Base-by-base conservation (phyloP, 2,113 vertebrate genomes). In the Actenoides hombroni region DNA sequence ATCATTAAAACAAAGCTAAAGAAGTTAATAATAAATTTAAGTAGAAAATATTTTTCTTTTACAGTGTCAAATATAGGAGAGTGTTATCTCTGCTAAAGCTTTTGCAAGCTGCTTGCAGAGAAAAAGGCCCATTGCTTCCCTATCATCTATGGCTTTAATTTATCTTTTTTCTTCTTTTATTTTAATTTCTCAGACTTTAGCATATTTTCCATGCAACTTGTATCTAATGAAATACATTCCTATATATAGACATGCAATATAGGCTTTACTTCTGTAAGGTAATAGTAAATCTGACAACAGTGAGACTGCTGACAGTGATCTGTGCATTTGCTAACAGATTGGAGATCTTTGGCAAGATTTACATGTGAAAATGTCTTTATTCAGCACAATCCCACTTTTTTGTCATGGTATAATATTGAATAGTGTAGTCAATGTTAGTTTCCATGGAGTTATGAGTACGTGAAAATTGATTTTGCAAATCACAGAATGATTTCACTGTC, bases 171-270 rank as follows among this genome's bases (percentile, higher is more conserved):
- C 3, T 29, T 71, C 67, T 53, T 35, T 56, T 25, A 8, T 67
- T 77, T 23, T 24, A 26, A 79, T 31, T 83, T 40, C 26, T 89
- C 7, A 26, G 33, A 10, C 12, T 81, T 91, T 59, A 33, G 18
- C 1, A 0, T 76, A 3, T 90, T 71, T 91, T 88, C 33, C 1
- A 2, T 57, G 33, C 10, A 10, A 40, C 14, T 78, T 15, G 1
- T 77, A 6, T 77, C 46, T 84, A 13, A 24, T 31, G 42, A 57
- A 67, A 59, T 49, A 28, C 2, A 6, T 82, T 85, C 23, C 13
- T 37, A 1, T 49, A 11, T 39, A 11, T 13, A 17, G 2, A 37
- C 3, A 16, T 0, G 0, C 21, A 63, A 48, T 63, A 5, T 0
- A 70, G 57, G 19, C 60, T 59, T 54, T 39, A 23, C 19, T 80